Percentiles rank a stretch among this genome's conserved stretches.
These are phyloP conservation scores for Varanus salvator DNA, from an alignment of 2,113 vertebrate genomes.

Conservation along the genomic window DNA sequence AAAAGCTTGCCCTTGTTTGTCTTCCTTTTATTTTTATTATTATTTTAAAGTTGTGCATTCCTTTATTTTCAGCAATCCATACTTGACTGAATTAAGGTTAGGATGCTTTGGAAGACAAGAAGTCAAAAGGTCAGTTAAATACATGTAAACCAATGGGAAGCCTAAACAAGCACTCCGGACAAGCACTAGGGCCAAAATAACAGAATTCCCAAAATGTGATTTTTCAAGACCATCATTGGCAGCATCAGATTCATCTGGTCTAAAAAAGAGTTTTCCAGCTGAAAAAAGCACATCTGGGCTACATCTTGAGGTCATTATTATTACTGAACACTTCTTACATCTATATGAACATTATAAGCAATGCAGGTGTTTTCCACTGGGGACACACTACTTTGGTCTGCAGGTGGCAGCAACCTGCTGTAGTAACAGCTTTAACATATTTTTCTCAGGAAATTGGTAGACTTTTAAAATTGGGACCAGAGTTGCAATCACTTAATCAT, in stretches of 20 bases:
- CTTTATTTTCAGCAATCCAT: too few relatives aligned
- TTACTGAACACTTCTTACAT: background rate
- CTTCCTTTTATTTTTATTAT: too few relatives aligned
- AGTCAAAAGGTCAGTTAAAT: background rate
- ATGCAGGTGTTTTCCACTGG: conserved; percentile 11
- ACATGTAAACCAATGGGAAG: background rate
- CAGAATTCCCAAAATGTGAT: background rate
- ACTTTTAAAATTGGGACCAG: background rate
- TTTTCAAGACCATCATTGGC: background rate
- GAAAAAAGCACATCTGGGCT: background rate
- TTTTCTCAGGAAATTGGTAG: background rate
- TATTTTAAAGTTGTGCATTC: too few relatives aligned
- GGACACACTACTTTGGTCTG: conserved; percentile 19
- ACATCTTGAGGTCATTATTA: background rate
- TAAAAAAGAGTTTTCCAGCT: background rate
- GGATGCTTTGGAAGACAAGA: background rate
- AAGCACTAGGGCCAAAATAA: background rate
- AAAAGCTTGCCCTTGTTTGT: too few relatives aligned
- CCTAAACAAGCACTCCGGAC: background rate
- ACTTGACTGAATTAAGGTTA: background rate
- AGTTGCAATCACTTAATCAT: conserved; percentile 4
- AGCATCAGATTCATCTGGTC: background rate
- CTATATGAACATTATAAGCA: background rate
- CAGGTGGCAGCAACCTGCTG: conserved; percentile 36
- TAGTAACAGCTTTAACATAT: background rate